These are phyloP conservation scores for Halocaridina rubra DNA, from an alignment of 2,888 invertebrate species.

Conservation along the genomic window DNA sequence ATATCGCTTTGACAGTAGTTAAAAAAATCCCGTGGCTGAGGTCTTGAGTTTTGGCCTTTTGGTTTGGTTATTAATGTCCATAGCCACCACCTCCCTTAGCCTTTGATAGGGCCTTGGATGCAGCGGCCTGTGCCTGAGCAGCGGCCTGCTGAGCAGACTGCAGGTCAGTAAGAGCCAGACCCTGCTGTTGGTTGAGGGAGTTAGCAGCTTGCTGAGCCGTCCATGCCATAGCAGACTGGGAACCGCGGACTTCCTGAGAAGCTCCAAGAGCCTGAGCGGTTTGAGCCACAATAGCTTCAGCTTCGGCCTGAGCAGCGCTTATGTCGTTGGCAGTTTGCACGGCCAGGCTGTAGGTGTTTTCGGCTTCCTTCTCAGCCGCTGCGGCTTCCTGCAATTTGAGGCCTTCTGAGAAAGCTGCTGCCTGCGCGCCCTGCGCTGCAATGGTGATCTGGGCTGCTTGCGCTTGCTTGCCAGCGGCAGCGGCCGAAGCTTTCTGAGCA, in stretches of 20 bases:
- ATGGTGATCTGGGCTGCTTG: constrained; percentile 51
- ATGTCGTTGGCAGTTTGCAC: constrained; percentile 3
- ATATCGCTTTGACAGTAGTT: no score
- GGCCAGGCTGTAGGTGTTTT: constrained; percentile 10
- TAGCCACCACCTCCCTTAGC: constrained; percentile 28
- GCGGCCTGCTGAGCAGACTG: constrained; percentile 46
- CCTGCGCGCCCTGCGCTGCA: constrained; percentile 56
- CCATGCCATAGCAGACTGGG: constrained; percentile 51
- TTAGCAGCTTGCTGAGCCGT: constrained; percentile 52
- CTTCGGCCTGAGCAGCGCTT: neutral
- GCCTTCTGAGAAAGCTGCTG: constrained; percentile 52
- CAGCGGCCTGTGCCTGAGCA: constrained; percentile 46
- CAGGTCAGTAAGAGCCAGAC: constrained; percentile 29
- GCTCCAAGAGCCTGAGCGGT: constrained; percentile 26
- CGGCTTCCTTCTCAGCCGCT: constrained; percentile 20
- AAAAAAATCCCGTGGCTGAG: no score
- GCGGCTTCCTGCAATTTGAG: constrained; percentile 13
- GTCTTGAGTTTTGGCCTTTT: no score
- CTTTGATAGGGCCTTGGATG: constrained; percentile 44
- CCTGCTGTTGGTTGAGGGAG: constrained; percentile 42
- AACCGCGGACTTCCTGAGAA: constrained; percentile 4
- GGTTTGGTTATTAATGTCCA: constrained; percentile 16
- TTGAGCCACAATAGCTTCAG: constrained; percentile 10
- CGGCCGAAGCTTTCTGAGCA: constrained; percentile 46
- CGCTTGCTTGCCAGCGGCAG: constrained; percentile 41